These are phyloP conservation scores for Pocillopora grandis DNA, from an alignment of 92 coral and sea anemone genomes.

Conservation along the genomic window DNA sequence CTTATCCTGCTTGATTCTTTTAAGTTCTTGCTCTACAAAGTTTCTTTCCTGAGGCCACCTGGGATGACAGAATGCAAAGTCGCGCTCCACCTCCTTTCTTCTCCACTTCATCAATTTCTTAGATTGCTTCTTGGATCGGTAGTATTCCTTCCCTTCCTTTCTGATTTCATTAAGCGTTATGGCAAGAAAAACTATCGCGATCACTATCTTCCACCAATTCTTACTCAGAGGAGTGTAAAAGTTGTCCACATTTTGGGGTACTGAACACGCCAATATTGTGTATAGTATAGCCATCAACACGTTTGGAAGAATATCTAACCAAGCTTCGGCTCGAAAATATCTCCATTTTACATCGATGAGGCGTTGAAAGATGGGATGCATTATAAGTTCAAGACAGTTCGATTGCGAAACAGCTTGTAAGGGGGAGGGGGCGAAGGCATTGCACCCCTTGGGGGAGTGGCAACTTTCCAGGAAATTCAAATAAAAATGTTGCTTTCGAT, in stretches of 20 bases:
- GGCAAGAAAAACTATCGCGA: slow-evolving; percentile 61
- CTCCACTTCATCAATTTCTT: slow-evolving; percentile 63
- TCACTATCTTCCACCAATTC: slow-evolving; percentile 77
- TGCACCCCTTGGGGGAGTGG: slow-evolving; percentile 27
- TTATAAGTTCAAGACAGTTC: slow-evolving; percentile 67
- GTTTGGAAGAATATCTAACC: slow-evolving; percentile 71
- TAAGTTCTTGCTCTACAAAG: slow-evolving; percentile 64
- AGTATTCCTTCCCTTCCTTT: slow-evolving; percentile 70
- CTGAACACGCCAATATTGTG: slow-evolving; percentile 69
- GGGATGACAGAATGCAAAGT: slow-evolving; percentile 79
- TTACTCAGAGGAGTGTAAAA: slow-evolving; percentile 63
- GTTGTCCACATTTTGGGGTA: slow-evolving; percentile 61
- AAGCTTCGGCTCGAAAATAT: slow-evolving; percentile 64
- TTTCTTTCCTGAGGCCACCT: slow-evolving; percentile 75
- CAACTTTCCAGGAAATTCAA: slow-evolving; percentile 71
- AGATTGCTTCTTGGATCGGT: slow-evolving; percentile 63
- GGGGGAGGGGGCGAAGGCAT: slow-evolving; percentile 65
- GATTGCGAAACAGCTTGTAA: slow-evolving; percentile 72
- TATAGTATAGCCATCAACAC: slow-evolving; percentile 63
- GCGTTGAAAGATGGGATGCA: slow-evolving; percentile 80
- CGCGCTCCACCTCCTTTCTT: slow-evolving; percentile 65
- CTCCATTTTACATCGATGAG: slow-evolving; percentile 84
- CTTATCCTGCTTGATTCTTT: slow-evolving; percentile 42
- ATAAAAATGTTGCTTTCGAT: slow-evolving; percentile 75
- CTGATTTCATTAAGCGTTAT: slow-evolving; percentile 76